These are phyloP conservation scores for Trichogramma evanescens DNA, from an alignment of 2,888 invertebrate genomes.

Conservation along the genomic window DNA sequence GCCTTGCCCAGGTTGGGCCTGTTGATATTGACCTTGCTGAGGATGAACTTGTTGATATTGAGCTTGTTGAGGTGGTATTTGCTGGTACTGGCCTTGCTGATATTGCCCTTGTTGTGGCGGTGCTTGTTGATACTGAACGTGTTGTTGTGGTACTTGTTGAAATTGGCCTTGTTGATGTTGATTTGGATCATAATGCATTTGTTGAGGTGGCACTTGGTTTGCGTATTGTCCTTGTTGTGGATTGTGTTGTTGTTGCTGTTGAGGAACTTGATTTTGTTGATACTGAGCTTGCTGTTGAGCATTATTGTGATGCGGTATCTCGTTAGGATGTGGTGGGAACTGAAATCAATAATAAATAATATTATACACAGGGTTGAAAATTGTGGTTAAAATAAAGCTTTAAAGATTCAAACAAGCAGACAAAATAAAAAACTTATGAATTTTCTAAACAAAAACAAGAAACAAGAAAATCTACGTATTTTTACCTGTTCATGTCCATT, in stretches of 20 bases:
- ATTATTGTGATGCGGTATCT: conserved; percentile 16
- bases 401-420: neutral
- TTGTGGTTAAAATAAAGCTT: neutral
- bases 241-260: conserved; percentile 26
- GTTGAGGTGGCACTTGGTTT: conserved; percentile 26
- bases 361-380: neutral
- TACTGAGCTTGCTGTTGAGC: conserved; percentile 17
- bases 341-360: conserved; percentile 18
- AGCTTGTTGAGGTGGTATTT: conserved; percentile 23
- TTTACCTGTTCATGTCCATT: conserved; percentile 32
- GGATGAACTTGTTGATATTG: conserved; percentile 20
- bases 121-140: conserved; percentile 16
- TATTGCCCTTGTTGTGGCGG: conserved; percentile 17
- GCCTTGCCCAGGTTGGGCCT: conserved; percentile 27
- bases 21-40: conserved; percentile 24
- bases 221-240: conserved; percentile 21
- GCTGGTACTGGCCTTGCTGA: conserved; percentile 19
- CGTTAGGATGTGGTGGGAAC: conserved; percentile 31
- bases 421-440: neutral
- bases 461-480: conserved; percentile 10
- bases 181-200: conserved; percentile 22
- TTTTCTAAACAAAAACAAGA: neutral
- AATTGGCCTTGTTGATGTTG: conserved; percentile 28
- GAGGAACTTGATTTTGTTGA: conserved; percentile 24
- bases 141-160: conserved; percentile 22